Evolutionary conservation across 2,113 vertebrate species (phyloP).

Genomic region (Rattus rattus): DNA sequence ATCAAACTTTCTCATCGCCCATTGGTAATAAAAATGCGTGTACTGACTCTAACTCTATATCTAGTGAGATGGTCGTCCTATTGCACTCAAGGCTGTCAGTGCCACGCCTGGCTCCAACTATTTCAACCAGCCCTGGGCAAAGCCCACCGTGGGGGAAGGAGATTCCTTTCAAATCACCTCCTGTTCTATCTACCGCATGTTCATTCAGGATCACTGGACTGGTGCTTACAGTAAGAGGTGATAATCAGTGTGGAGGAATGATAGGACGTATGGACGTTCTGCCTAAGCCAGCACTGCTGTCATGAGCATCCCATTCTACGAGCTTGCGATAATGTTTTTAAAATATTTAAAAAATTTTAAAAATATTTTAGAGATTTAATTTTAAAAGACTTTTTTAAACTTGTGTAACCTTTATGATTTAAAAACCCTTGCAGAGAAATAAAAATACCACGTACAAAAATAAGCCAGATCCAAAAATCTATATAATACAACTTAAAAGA

Average conservation of each 20-base stretch:
- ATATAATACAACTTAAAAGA: background rate
- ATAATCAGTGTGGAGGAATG: background rate
- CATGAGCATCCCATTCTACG: background rate
- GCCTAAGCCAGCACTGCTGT: background rate
- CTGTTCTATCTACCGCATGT: background rate
- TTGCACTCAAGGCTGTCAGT: background rate
- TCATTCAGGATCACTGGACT: background rate
- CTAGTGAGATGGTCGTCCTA: background rate
- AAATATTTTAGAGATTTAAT: background rate
- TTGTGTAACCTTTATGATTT: background rate
- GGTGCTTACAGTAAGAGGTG: background rate
- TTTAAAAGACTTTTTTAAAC: background rate
- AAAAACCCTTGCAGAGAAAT: background rate
- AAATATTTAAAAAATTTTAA: no score
- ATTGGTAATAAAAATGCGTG: conserved; percentile 18
- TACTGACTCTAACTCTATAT: background rate
- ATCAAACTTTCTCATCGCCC: background rate
- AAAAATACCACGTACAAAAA: background rate
- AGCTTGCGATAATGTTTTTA: background rate
- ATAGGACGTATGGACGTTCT: background rate
- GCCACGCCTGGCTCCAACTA: background rate
- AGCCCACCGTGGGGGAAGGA: background rate
- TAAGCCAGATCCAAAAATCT: background rate
- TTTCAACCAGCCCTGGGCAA: background rate
- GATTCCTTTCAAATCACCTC: background rate